A percentile compares a stretch with the other conserved stretches of the same genome.
phyloP scores from a whole-genome alignment of 2,797 vertebrate genomes.

The Gymnoscopelus braueri region DNA sequence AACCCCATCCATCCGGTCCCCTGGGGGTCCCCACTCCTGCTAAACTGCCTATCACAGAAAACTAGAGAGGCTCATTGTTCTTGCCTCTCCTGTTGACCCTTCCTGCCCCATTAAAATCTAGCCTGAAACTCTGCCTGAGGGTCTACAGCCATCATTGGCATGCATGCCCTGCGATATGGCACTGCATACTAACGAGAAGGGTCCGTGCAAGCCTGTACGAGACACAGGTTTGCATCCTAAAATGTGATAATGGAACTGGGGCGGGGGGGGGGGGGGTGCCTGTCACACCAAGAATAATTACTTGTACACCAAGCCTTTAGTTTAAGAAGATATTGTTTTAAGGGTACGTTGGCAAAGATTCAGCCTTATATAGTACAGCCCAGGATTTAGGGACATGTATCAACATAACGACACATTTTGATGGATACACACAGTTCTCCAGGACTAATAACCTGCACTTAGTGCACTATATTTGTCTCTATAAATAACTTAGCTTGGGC shows the following conservation, averaged over 20 bases:
- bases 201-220: neutral
- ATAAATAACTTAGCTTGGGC: too few relatives aligned
- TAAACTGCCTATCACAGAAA: conserved; percentile 64
- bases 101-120: conserved; percentile 78
- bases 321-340: too few relatives aligned
- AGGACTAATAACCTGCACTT: too few relatives aligned
- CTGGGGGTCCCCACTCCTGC: conserved; percentile 25
- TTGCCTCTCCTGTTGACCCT: conserved; percentile 70
- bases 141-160: conserved; percentile 66
- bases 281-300: too few relatives aligned
- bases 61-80: conserved; percentile 60
- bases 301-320: too few relatives aligned
- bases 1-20: conserved; percentile 40
- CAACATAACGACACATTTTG: too few relatives aligned
- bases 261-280: neutral
- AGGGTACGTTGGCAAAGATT: too few relatives aligned
- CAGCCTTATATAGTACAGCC: too few relatives aligned
- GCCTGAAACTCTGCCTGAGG: conserved; percentile 79
- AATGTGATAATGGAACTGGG: conserved; percentile 12
- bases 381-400: too few relatives aligned
- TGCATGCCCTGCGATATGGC: conserved; percentile 26
- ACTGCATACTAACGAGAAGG: conserved; percentile 52
- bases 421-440: too few relatives aligned
- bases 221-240: conserved; percentile 36
- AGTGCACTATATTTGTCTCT: too few relatives aligned